phyloP scores from a whole-genome alignment of 2,888 invertebrate species.

The Ornithoptera priamus region DNA sequence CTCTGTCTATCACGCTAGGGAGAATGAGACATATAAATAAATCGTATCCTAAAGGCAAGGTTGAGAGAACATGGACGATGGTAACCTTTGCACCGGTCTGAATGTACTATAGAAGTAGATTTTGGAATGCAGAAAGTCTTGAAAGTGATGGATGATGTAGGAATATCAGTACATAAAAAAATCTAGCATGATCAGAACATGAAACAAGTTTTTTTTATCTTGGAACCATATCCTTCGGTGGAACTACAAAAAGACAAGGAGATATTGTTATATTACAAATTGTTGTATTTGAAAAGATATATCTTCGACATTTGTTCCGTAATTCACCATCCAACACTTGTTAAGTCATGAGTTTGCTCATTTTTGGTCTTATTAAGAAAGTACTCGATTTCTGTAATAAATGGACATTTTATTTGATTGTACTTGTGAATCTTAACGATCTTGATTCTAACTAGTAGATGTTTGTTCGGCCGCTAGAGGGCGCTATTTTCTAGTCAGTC shows the following conservation, averaged over 20 bases:
- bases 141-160: slow-evolving; percentile 2
- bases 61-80: slow-evolving; percentile 49
- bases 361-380: background rate
- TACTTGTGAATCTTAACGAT: slow-evolving; percentile 53
- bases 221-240: background rate
- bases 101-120: background rate
- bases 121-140: background rate
- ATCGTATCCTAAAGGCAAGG: slow-evolving; percentile 67
- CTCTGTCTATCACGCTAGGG: slow-evolving; percentile 57
- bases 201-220: too few species aligned
- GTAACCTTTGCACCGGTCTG: slow-evolving; percentile 49
- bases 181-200: background rate
- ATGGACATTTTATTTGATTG: slow-evolving; percentile 41
- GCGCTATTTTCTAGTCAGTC: slow-evolving; percentile 62
- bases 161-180: background rate
- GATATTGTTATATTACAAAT: background rate
- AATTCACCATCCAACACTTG: background rate
- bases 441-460: slow-evolving; percentile 32
- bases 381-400: slow-evolving; percentile 1
- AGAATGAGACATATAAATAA: slow-evolving; percentile 65
- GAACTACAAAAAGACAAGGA: background rate
- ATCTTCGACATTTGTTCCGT: background rate
- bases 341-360: slow-evolving; percentile 1
- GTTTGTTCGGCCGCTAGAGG: slow-evolving; percentile 38
- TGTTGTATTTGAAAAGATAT: background rate